These are phyloP conservation scores for Aplidium turbinatum DNA, from an alignment of 23 tunicate genomes.

Conservation along the genomic window DNA sequence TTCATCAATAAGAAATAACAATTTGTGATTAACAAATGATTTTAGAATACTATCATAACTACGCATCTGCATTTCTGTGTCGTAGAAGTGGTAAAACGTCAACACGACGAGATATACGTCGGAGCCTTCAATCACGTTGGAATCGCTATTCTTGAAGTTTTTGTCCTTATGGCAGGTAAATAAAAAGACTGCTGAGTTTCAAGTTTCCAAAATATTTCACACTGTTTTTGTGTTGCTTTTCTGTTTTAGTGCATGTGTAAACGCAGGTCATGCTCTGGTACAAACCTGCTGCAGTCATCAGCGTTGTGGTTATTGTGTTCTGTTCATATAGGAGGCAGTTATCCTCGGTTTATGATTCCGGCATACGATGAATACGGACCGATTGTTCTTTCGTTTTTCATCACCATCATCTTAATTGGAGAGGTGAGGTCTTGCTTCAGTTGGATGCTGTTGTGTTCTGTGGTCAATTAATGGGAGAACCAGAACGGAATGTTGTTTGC, in stretches of 20 bases:
- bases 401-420: slow-evolving; percentile 68
- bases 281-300: no score
- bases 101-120: slow-evolving; percentile 58
- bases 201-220: not conserved
- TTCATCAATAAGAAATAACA: no score
- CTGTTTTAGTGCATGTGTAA: no score
- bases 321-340: slow-evolving; percentile 73
- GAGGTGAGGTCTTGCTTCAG: slow-evolving; percentile 72
- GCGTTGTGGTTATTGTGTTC: no score
- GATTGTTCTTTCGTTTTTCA: slow-evolving; percentile 53
- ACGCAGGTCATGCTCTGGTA: no score
- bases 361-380: slow-evolving; percentile 48
- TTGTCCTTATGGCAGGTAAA: slow-evolving; percentile 84
- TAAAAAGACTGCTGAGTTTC: not conserved
- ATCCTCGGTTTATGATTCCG: slow-evolving; percentile 84
- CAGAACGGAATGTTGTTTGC: no score
- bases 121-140: slow-evolving; percentile 70
- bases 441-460: no score
- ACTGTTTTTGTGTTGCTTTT: no score
- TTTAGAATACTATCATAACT: no score
- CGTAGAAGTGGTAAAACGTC: slow-evolving; percentile 38
- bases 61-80: no score
- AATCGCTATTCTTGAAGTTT: slow-evolving; percentile 65
- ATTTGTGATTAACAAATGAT: no score
- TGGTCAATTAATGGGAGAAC: no score